A percentile compares a stretch with the other conserved stretches of the same genome.
Evolutionary conservation across 37 sponge, comb jelly and placozoan species (phyloP).

Genomic region (Cladorhizidae sp.): DNA sequence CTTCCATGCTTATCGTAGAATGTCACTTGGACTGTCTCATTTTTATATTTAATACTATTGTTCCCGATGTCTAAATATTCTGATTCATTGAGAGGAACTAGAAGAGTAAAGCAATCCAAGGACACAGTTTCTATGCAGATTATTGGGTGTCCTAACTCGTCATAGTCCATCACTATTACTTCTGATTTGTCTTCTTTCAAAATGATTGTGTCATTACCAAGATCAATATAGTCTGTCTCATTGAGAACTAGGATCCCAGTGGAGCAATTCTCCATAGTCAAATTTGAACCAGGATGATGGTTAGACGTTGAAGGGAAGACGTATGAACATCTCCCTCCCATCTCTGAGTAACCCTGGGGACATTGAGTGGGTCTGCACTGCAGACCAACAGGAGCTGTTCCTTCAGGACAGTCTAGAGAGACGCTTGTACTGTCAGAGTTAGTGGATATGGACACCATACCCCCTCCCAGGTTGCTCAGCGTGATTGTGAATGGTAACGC

Average conservation of each 20-base stretch:
- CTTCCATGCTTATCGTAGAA: slow-evolving; percentile 1
- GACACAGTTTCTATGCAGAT: slow-evolving; percentile 1
- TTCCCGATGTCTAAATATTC: slow-evolving; percentile 11
- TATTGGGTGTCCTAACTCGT: neutral
- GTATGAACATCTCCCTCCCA: neutral
- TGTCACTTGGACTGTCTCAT: neutral
- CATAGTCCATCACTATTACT: neutral
- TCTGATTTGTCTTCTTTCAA: slow-evolving; percentile 2
- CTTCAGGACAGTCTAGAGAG: no score
- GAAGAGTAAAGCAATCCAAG: neutral
- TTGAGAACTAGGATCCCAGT: neutral
- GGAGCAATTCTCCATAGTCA: neutral
- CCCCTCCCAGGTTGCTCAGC: no score
- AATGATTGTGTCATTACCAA: slow-evolving; percentile 19
- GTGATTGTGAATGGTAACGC: slow-evolving; percentile 24
- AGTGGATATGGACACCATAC: no score
- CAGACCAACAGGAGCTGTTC: no score
- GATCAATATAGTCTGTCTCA: no score
- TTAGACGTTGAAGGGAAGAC: slow-evolving; percentile 31
- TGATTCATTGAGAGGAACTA: slow-evolving; percentile 1
- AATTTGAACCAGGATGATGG: neutral
- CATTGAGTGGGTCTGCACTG: no score
- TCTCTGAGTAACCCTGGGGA: no score
- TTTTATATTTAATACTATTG: neutral
- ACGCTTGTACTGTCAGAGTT: no score